Evolutionary conservation across 2,888 invertebrate genomes (phyloP).

Genomic region (Chrysodeixis includens): DNA sequence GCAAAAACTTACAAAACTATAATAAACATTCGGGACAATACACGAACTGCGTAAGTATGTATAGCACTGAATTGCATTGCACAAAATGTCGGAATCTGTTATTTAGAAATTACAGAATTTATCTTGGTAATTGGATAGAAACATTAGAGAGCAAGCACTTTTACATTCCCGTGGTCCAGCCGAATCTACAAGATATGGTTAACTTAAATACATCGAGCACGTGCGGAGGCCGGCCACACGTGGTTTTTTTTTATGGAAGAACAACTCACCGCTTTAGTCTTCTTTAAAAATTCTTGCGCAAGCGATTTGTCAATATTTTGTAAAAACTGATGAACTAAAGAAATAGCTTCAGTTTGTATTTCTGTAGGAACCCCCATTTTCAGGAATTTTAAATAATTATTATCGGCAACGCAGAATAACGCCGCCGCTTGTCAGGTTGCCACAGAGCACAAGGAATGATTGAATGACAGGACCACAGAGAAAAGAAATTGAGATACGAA

Average conservation of each 20-base stretch:
- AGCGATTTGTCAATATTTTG: conserved; percentile 90
- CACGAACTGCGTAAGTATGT: neutral
- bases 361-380: conserved; percentile 77
- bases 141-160: neutral
- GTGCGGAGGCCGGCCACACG: conserved; percentile 76
- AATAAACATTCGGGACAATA: neutral
- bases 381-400: neutral
- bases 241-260: conserved; percentile 68
- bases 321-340: conserved; percentile 91
- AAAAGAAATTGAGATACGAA: neutral
- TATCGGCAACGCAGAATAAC: conserved; percentile 26
- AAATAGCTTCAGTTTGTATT: conserved; percentile 75
- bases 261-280: conserved; percentile 93
- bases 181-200: neutral
- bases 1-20: too few relatives aligned
- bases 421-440: conserved; percentile 33
- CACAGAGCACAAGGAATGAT: conserved; percentile 13
- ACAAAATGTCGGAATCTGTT: conserved; percentile 1
- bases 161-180: neutral
- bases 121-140: neutral
- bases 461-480: conserved; percentile 14
- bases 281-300: conserved; percentile 92
- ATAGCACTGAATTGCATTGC: neutral
- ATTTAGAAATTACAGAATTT: neutral
- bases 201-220: conserved; percentile 62